phyloP scores from a whole-genome alignment of 2,888 invertebrate species.

The Clepsis dumicolana region DNA sequence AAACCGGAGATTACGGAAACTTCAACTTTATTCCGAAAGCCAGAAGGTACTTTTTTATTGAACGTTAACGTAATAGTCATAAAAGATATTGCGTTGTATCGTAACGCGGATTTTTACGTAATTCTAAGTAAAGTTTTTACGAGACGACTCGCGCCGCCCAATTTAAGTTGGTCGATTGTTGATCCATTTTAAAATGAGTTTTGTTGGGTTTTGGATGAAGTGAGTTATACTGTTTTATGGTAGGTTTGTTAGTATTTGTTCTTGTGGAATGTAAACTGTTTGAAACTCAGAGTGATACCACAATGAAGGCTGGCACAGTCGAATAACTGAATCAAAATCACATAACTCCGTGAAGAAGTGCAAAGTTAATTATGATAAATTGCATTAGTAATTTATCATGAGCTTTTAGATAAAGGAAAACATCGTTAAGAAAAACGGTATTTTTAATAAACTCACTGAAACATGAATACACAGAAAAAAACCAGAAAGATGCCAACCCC shows the following conservation, averaged over 20 bases:
- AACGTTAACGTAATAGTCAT: slow-evolving; percentile 52
- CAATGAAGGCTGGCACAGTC: no score
- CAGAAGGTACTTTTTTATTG: slow-evolving; percentile 23
- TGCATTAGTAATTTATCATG: no score
- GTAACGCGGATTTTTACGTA: slow-evolving; percentile 67
- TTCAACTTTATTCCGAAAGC: slow-evolving; percentile 4
- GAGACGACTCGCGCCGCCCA: slow-evolving; percentile 39
- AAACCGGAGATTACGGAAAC: slow-evolving; percentile 8
- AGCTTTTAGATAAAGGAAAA: no score
- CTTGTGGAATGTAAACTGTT: not conserved
- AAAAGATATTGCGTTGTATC: slow-evolving; percentile 62
- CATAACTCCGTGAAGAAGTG: no score
- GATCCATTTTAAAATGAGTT: slow-evolving; percentile 42
- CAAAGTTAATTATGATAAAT: no score
- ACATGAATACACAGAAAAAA: no score
- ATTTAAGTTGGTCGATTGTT: slow-evolving; percentile 41
- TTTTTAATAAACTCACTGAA: no score
- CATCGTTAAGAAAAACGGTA: no score
- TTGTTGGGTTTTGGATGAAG: slow-evolving; percentile 21
- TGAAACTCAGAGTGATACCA: not conserved
- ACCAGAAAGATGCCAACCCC: no score
- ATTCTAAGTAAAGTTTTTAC: slow-evolving; percentile 62
- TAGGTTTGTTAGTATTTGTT: not conserved
- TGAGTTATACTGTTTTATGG: slow-evolving; percentile 6
- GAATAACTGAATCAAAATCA: no score